These are phyloP conservation scores for Holacanthella duospinosa DNA, from an alignment of 2,888 invertebrate genomes.

Conservation along the genomic window DNA sequence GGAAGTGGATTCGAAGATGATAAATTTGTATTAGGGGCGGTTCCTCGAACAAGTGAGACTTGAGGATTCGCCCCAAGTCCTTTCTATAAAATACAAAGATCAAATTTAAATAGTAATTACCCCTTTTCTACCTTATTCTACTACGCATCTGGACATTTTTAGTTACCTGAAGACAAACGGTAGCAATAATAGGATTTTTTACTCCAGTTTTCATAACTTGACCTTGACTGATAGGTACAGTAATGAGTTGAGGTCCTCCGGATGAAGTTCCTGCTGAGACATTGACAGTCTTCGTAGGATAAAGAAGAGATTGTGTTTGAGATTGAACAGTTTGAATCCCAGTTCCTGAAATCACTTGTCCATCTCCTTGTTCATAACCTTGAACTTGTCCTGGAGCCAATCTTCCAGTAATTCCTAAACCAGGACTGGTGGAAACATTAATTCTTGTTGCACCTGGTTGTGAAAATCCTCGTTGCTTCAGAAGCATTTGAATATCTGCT, in stretches of 20 bases:
- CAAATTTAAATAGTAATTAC: background rate
- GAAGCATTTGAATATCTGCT: slow-evolving; percentile 29
- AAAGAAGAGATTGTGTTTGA: background rate
- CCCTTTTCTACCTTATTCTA: too few relatives aligned
- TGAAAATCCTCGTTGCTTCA: slow-evolving; percentile 32
- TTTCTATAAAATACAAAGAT: background rate
- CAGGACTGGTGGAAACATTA: background rate
- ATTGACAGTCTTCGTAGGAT: background rate
- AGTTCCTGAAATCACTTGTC: background rate
- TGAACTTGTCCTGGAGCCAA: background rate
- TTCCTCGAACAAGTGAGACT: slow-evolving; percentile 12
- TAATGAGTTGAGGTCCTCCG: slow-evolving; percentile 12
- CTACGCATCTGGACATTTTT: too few relatives aligned
- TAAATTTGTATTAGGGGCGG: background rate
- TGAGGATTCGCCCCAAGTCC: slow-evolving; percentile 4
- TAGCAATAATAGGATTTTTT: background rate
- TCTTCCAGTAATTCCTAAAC: too few relatives aligned
- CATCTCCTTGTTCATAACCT: background rate
- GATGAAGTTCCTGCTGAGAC: background rate
- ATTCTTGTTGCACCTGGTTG: slow-evolving; percentile 7
- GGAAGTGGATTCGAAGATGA: background rate
- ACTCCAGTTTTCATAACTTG: background rate
- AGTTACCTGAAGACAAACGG: background rate
- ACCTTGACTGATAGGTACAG: slow-evolving; percentile 5
- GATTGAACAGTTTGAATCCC: background rate